These are phyloP conservation scores for Mythimna pallens DNA, from an alignment of 2,888 invertebrate species.

Conservation along the genomic window DNA sequence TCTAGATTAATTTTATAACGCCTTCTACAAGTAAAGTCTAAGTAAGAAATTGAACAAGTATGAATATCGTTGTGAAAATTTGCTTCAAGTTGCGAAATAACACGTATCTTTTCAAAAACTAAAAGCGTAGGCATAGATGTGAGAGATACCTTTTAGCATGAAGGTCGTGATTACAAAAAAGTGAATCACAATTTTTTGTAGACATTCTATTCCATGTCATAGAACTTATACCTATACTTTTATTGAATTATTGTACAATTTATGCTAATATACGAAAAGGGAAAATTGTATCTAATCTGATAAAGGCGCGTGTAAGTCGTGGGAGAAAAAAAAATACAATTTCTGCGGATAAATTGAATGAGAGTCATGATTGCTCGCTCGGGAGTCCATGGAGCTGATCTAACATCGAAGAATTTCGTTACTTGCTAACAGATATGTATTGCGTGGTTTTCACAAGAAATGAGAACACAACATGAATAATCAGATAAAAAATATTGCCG, in stretches of 20 bases:
- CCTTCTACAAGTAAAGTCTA: neutral
- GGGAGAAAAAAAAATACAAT: conserved; percentile 56
- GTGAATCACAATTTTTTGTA: conserved; percentile 22
- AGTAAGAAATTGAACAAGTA: conserved; percentile 14
- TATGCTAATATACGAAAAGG: conserved; percentile 53
- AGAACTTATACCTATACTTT: conserved; percentile 13
- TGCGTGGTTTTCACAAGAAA: conserved; percentile 21
- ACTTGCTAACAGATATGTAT: conserved; percentile 37
- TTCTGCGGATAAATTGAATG: conserved; percentile 65
- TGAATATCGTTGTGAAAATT: conserved; percentile 13
- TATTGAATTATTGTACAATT: conserved; percentile 56
- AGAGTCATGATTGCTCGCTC: conserved; percentile 60
- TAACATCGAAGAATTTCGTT: conserved; percentile 55
- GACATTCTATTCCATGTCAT: conserved; percentile 2
- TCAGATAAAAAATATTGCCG: neutral
- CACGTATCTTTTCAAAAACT: conserved; percentile 29
- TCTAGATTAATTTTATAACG: conserved; percentile 28
- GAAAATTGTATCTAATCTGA: conserved; percentile 54
- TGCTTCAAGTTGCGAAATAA: conserved; percentile 34
- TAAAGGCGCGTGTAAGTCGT: conserved; percentile 42
- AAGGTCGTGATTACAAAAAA: conserved; percentile 25
- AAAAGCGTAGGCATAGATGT: conserved; percentile 6
- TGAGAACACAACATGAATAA: conserved; percentile 22
- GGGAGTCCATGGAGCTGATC: conserved; percentile 51
- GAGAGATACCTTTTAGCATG: conserved; percentile 11